Base-by-base conservation (phyloP, 1,140 invertebrate species). In the Pollicipes pollicipes region DNA sequence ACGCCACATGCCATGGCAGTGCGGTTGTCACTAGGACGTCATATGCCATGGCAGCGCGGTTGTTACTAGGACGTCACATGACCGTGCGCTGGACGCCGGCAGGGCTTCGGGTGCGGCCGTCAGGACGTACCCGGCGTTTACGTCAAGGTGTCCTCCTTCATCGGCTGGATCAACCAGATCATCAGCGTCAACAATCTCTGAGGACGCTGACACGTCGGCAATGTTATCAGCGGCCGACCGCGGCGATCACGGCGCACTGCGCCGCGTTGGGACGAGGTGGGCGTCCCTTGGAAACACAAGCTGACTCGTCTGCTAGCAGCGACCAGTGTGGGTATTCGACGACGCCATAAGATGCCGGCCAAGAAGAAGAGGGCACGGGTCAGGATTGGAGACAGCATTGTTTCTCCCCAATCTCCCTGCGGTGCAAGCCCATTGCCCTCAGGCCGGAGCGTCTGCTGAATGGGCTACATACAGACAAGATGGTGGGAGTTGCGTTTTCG, bases 121-220 rank as follows among this genome's bases (percentile, higher is more conserved):
- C 82, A 87, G 66, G 89, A 94, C 78, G 92, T 95, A 26, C 92
- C 92, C 26, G 92, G 92, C 35, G 91, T 96, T 68, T 96, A 95
- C 79, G 92, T 95, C 30, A 95, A 95, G 82, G 91, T 95, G 8
- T 92, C 90, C 27, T 88, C 91, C 8, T 95, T 95, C 80, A 94
- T 95, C 73, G 92, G 92, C 68, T 96, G 93, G 93, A 95, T 96
- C 77, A 95, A 95, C 82, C 92, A 95, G 83, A 96, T 96, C 70
- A 95, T 96, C 76, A 93, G 90, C 77, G 91, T 95, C 71, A 95
- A 95, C 81, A 94, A 93, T 37, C 70, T 58, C 10, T 93, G 90
- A 87, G 87, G n/a, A n/a, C n/a, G n/a, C n/a, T 78, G 91, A 91
- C 69, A 88, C n/a, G n/a, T n/a, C n/a, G n/a, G n/a, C n/a, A n/a